Conservation (phyloP, 2,797 vertebrate species). For the Cebuella pygmaea region DNA sequence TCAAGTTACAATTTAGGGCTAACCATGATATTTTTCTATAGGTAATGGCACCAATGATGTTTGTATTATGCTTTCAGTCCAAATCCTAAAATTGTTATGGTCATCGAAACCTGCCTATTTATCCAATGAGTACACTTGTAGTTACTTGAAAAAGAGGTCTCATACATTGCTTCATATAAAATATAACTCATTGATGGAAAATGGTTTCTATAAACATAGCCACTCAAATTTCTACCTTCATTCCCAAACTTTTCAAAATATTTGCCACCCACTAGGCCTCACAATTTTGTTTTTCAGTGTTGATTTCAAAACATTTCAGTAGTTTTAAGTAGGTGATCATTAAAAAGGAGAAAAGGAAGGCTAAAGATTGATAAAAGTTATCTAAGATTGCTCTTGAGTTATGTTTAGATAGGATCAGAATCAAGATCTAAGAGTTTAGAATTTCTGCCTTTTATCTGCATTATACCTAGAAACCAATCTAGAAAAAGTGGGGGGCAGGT, state of each 20-base stretch:
- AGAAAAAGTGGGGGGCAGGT: background rate
- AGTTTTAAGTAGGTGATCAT: constrained; percentile 21
- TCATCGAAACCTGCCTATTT: constrained; percentile 74
- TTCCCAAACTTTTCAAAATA: constrained; percentile 63
- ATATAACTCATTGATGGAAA: constrained; percentile 43
- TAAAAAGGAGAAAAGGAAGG: background rate
- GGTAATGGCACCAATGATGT: constrained; percentile 60
- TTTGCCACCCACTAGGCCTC: constrained; percentile 38
- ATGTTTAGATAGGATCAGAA: background rate
- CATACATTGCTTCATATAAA: constrained; percentile 52
- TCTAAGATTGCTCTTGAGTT: background rate
- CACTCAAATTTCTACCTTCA: constrained; percentile 38
- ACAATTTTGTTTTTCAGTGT: constrained; percentile 15
- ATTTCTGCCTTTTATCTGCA: background rate
- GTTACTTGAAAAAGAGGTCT: constrained; percentile 54
- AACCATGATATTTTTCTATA: constrained; percentile 32
- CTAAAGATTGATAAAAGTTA: background rate
- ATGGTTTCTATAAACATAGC: constrained; percentile 39
- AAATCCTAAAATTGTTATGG: constrained; percentile 59
- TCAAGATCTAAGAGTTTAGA: constrained; percentile 10
- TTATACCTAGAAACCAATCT: background rate
- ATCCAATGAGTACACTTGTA: constrained; percentile 47
- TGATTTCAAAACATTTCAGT: constrained; percentile 44
- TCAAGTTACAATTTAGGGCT: background rate
- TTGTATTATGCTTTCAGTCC: constrained; percentile 72